Base-by-base conservation (phyloP, 1,140 invertebrate species). In the Hermetia illucens region DNA sequence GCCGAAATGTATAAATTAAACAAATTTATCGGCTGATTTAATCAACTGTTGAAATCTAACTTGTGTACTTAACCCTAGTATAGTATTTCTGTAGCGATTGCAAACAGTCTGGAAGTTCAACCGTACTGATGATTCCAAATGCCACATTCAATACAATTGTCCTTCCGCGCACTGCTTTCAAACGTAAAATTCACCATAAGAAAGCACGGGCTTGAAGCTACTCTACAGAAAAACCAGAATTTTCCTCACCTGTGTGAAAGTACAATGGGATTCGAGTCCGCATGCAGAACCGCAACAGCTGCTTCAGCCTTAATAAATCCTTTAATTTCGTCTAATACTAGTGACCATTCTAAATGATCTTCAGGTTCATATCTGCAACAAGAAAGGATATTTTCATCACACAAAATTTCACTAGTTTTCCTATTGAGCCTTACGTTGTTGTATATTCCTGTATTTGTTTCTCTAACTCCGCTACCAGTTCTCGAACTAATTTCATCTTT, bases 321-420 rank as follows among this genome's bases (percentile, higher is more conserved):
- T 61, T 89, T 89, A 43, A 96, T 92, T 68, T 97, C 92, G 46
- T 88, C 86, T 22, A 95, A 68, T 1, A 97, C 91, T 24, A 94
- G 64, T 38, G 80, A 85, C 93, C 93, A 97, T 64, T 96, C 92
- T 47, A 92, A 70, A 58, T 95, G 89, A 63, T 96, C 92, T 46
- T 96, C 92, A 8, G 91, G 90, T 62, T 96, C 89, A 65, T 96
- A 91, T 39, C 58, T 61, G 46, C 10, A 43, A 42, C 38, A 33
- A 36, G 36, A 33, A 31, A 38, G 33, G 22, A 38, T 19, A n/a
- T 25, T 20, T 8, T 34, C 4, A 34, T 12, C 12, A 34, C 17
- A 17, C 3, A 18, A 19, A 34, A 18, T 34, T 34, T 4, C 17
- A 34, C 17, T 4, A 6, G 17, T 21, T 21, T 38, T 36, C 2